These are phyloP conservation scores for Drosophila pachea DNA, from an alignment of 1,140 invertebrate genomes.

Conservation along the genomic window DNA sequence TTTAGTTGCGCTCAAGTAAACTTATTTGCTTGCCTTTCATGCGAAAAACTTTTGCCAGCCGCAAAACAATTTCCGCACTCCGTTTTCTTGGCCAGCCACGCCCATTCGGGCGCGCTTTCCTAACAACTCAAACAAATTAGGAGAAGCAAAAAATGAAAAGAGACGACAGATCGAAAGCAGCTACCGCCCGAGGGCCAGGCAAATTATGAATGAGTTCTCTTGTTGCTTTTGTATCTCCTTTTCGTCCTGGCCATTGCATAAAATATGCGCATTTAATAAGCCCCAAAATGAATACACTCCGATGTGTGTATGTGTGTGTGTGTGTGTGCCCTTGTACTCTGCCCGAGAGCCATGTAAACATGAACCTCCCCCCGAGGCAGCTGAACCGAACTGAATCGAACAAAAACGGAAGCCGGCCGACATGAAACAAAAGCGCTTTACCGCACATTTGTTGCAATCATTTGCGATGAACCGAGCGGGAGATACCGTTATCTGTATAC, in stretches of 20 bases:
- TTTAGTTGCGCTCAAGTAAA: slow-evolving; percentile 71
- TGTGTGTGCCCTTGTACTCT: not conserved
- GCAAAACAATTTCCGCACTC: slow-evolving; percentile 71
- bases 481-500: not conserved
- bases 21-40: slow-evolving; percentile 61
- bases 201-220: slow-evolving; percentile 49
- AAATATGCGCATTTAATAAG: slow-evolving; percentile 77
- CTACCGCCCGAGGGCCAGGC: slow-evolving; percentile 27
- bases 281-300: slow-evolving; percentile 60
- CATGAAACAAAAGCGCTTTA: slow-evolving; percentile 47
- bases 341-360: slow-evolving; percentile 47
- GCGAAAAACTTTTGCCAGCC: slow-evolving; percentile 68
- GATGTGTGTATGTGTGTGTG: not conserved
- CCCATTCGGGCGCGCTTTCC: slow-evolving; percentile 15
- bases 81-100: slow-evolving; percentile 14
- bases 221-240: slow-evolving; percentile 23
- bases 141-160: slow-evolving; percentile 4
- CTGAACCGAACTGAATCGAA: slow-evolving; percentile 11
- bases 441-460: slow-evolving; percentile 24
- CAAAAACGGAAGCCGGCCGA: slow-evolving; percentile 31
- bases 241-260: slow-evolving; percentile 51
- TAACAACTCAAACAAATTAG: slow-evolving; percentile 53
- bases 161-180: slow-evolving; percentile 4
- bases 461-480: not conserved
- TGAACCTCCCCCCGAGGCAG: slow-evolving; percentile 13